Percentiles rank a stretch among this genome's conserved stretches.
phyloP scores from a whole-genome alignment of 2,113 vertebrate genomes.

The Meriones unguiculatus region DNA sequence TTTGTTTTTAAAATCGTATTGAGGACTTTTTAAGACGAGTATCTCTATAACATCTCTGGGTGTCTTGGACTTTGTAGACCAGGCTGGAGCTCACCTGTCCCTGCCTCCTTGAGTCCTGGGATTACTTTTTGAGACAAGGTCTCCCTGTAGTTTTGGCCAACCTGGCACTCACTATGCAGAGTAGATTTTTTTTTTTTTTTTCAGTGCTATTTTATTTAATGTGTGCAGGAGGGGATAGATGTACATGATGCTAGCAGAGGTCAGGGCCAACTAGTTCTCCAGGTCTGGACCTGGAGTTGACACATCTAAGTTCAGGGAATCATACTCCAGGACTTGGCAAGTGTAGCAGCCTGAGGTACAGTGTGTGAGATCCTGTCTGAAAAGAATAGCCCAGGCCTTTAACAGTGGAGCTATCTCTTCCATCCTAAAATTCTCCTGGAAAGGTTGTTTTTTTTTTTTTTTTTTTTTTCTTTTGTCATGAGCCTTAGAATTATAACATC shows the following conservation, averaged over 20 bases:
- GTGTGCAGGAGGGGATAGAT: not conserved
- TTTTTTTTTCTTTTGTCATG: accelerated
- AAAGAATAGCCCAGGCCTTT: not conserved
- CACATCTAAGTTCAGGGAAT: no score
- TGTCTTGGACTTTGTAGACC: no score
- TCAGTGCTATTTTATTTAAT: not conserved
- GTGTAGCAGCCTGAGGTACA: not conserved
- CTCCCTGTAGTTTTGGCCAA: not conserved
- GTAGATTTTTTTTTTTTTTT: not conserved
- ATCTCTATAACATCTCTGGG: no score
- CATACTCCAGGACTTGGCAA: no score
- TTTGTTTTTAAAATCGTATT: not conserved
- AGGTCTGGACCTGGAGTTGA: no score
- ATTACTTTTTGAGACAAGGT: not conserved
- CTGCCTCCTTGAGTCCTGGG: no score
- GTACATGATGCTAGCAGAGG: not conserved
- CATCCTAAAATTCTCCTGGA: no score
- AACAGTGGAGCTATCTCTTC: no score
- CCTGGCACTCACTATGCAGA: not conserved
- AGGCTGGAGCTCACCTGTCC: no score
- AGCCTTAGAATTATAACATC: accelerated
- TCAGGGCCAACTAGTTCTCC: not conserved
- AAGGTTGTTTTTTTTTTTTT: no score
- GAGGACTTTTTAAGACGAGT: not conserved
- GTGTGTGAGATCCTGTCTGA: not conserved